Conservation (phyloP, 64 coral and sea anemone genomes). For the Dendrophyllia cribrosa region DNA sequence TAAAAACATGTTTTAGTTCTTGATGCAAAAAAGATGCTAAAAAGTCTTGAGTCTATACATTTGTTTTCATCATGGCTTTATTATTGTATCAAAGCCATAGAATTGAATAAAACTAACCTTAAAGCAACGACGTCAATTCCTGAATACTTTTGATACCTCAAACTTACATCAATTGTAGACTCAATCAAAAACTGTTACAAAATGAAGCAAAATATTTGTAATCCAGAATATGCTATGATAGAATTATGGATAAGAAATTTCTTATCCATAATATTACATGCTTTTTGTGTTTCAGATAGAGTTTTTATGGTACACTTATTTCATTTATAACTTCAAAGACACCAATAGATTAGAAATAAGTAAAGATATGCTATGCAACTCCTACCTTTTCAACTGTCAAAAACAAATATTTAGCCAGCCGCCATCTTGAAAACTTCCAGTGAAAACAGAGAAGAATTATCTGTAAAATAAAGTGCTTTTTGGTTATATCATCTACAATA, state of each 20-base stretch:
- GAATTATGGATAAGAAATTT: no score
- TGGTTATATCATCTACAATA: constrained; percentile 21
- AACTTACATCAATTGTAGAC: constrained; percentile 47
- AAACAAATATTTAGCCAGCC: constrained; percentile 50
- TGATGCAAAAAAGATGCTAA: constrained; percentile 46
- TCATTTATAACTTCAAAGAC: constrained; percentile 48
- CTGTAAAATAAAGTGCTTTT: constrained; percentile 41
- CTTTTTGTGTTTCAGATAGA: constrained; percentile 30
- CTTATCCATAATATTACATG: constrained; percentile 40
- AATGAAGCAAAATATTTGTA: constrained; percentile 45
- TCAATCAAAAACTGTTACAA: constrained; percentile 45
- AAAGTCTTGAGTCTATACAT: not conserved
- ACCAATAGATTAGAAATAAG: constrained; percentile 24
- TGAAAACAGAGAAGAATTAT: constrained; percentile 45
- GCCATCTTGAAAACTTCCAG: constrained; percentile 46
- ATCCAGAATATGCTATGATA: no score
- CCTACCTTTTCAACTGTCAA: constrained; percentile 48
- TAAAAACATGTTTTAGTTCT: constrained; percentile 32
- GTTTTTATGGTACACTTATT: constrained; percentile 39
- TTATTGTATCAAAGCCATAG: constrained; percentile 39
- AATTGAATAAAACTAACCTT: constrained; percentile 47
- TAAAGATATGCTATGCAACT: constrained; percentile 9
- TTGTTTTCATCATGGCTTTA: constrained; percentile 30
- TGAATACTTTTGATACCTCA: constrained; percentile 41
- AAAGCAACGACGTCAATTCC: constrained; percentile 29